phyloP scores from a whole-genome alignment of 2,888 invertebrate genomes.

The Leucophenga montana region DNA sequence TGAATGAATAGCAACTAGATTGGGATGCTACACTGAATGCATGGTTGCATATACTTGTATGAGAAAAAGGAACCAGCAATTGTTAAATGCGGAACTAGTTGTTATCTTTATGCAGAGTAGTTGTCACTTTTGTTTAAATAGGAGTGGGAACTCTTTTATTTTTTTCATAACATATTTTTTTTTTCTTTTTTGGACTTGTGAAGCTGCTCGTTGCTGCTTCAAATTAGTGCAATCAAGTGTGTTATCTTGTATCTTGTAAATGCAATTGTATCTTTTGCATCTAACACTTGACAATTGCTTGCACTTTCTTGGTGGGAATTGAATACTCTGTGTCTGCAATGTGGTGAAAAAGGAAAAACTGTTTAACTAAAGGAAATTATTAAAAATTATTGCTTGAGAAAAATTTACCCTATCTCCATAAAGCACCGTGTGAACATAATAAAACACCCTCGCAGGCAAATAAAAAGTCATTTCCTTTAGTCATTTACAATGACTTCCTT shows the following conservation, averaged over 20 bases:
- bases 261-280: constrained; percentile 61
- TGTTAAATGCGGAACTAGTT: constrained; percentile 64
- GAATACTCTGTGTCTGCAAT: too few relatives aligned
- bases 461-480: constrained; percentile 46
- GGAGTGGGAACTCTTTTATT: constrained; percentile 51
- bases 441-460: constrained; percentile 48
- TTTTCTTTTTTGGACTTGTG: constrained; percentile 31
- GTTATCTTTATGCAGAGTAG: constrained; percentile 28
- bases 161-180: background rate
- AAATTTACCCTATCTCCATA: constrained; percentile 38
- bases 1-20: too few relatives aligned
- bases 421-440: constrained; percentile 57
- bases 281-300: constrained; percentile 59
- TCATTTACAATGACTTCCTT: constrained; percentile 10
- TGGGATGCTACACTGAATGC: too few relatives aligned
- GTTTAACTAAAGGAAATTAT: constrained; percentile 69
- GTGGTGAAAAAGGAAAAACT: constrained; percentile 61
- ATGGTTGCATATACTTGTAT: constrained; percentile 26
- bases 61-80: constrained; percentile 62
- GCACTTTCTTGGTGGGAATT: background rate
- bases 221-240: constrained; percentile 67
- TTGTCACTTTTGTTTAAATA: constrained; percentile 49
- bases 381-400: constrained; percentile 61
- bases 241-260: constrained; percentile 58
- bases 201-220: constrained; percentile 39